Conservation (phyloP, 2,888 invertebrate genomes). For the Linhomoeus sp. region DNA sequence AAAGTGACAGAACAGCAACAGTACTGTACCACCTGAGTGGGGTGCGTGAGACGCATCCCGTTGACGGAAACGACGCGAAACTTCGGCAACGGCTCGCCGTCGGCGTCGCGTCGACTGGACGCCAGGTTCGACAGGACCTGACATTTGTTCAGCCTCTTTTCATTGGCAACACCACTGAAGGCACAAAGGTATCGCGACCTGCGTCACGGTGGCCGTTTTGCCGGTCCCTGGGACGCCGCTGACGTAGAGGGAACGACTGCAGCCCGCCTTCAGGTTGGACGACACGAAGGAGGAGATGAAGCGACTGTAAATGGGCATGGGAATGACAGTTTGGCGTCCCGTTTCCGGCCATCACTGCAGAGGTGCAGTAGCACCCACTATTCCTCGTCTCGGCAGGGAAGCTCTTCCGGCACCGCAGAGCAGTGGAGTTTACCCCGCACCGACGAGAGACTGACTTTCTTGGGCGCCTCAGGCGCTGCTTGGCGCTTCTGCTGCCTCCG, state of each 20-base stretch:
- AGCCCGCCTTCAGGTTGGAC: neutral
- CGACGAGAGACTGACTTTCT: too few species aligned
- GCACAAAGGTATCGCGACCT: slow-evolving; percentile 36
- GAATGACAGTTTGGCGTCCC: too few species aligned
- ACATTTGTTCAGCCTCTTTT: slow-evolving; percentile 9
- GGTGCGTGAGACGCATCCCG: slow-evolving; percentile 78
- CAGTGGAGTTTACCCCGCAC: too few species aligned
- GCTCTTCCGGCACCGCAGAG: too few species aligned
- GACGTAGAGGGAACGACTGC: slow-evolving; percentile 58
- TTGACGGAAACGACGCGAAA: slow-evolving; percentile 62
- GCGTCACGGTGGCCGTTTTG: slow-evolving; percentile 85
- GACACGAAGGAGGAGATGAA: too few species aligned
- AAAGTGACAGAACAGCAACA: too few species aligned
- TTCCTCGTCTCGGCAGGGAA: too few species aligned
- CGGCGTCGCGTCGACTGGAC: neutral
- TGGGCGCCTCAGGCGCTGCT: too few species aligned
- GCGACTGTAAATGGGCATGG: too few species aligned
- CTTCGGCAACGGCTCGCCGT: slow-evolving; percentile 17
- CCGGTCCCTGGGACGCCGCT: slow-evolving; percentile 92
- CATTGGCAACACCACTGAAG: slow-evolving; percentile 11
- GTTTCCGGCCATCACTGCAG: too few species aligned
- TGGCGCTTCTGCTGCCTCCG: too few species aligned
- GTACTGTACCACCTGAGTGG: slow-evolving; percentile 62
- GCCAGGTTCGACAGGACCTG: neutral
- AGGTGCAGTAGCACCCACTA: too few species aligned